Percentiles rank a stretch among this genome's conserved stretches.
Evolutionary conservation across 2,797 vertebrate genomes (phyloP).

Genomic region (Poecilia wingei): DNA sequence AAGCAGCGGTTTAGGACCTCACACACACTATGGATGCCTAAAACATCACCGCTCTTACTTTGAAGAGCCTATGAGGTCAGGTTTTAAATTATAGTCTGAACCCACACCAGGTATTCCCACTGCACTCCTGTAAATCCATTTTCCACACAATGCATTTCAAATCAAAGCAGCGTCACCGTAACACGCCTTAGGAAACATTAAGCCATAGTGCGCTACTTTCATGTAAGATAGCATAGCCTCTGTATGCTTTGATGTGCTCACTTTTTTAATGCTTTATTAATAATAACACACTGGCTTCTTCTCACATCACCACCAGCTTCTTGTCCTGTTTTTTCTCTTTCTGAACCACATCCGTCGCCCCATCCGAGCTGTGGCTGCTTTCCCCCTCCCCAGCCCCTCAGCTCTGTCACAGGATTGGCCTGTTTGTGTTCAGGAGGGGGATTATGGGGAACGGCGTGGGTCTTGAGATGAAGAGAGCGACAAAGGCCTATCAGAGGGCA

Average conservation of each 20-base stretch:
- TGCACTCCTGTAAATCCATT: constrained; percentile 83
- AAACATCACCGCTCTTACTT: constrained; percentile 76
- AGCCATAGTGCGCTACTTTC: constrained; percentile 85
- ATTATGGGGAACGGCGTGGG: constrained; percentile 70
- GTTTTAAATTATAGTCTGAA: constrained; percentile 82
- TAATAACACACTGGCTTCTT: constrained; percentile 77
- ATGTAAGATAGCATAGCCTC: constrained; percentile 84
- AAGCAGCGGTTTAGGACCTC: constrained; percentile 30
- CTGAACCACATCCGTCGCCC: constrained; percentile 59
- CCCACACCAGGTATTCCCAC: constrained; percentile 67
- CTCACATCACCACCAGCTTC: constrained; percentile 69
- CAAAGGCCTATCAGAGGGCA: constrained; percentile 73
- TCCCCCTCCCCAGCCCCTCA: constrained; percentile 70
- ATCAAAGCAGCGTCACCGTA: constrained; percentile 84
- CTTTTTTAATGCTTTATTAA: constrained; percentile 85
- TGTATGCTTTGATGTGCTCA: constrained; percentile 85
- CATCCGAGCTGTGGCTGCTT: constrained; percentile 52
- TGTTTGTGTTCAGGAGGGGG: constrained; percentile 67
- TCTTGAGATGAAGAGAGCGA: constrained; percentile 66
- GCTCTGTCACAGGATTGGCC: constrained; percentile 70
- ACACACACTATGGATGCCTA: constrained; percentile 56
- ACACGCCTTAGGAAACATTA: constrained; percentile 86
- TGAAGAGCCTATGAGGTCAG: constrained; percentile 84
- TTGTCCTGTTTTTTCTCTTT: constrained; percentile 69
- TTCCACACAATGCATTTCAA: constrained; percentile 86